Conservation (phyloP, 2,888 invertebrate genomes). For the Hypomecis punctinalis region DNA sequence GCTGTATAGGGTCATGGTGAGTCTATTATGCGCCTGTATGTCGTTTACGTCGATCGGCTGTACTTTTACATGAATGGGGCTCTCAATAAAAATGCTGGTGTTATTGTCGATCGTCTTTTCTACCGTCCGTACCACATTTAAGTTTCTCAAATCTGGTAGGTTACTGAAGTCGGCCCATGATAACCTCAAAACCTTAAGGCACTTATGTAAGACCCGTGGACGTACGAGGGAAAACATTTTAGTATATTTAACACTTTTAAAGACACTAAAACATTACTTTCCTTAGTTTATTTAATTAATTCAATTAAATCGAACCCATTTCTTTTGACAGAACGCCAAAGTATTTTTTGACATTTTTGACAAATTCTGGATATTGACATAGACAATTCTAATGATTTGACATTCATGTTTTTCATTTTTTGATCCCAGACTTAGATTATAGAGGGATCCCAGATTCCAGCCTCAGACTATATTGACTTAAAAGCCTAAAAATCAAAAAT, state of each 20-base stretch:
- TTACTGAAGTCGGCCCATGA: slow-evolving; percentile 71
- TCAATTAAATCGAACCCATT: slow-evolving; percentile 45
- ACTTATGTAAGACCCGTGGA: slow-evolving; percentile 75
- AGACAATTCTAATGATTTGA: not conserved
- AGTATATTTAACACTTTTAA: slow-evolving; percentile 35
- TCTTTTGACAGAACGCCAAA: slow-evolving; percentile 30
- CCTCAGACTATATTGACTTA: too few species aligned
- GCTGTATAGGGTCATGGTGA: slow-evolving; percentile 79
- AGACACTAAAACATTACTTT: slow-evolving; percentile 51
- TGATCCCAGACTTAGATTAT: too few species aligned
- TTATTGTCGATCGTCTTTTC: slow-evolving; percentile 79
- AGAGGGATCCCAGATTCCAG: too few species aligned
- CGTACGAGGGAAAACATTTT: slow-evolving; percentile 72
- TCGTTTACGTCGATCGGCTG: slow-evolving; percentile 79
- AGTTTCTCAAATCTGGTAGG: slow-evolving; percentile 75
- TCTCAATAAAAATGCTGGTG: slow-evolving; percentile 79
- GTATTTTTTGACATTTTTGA: too few species aligned
- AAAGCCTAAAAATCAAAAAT: too few species aligned
- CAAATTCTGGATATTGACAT: not conserved
- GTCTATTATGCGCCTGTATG: slow-evolving; percentile 72
- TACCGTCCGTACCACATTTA: slow-evolving; percentile 77
- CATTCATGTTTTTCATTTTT: too few species aligned
- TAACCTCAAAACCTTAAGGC: slow-evolving; percentile 83
- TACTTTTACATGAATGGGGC: slow-evolving; percentile 80
- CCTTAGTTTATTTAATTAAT: slow-evolving; percentile 55